Base-by-base conservation (phyloP, 2,888 invertebrate species). In the Smittia aterrima region DNA sequence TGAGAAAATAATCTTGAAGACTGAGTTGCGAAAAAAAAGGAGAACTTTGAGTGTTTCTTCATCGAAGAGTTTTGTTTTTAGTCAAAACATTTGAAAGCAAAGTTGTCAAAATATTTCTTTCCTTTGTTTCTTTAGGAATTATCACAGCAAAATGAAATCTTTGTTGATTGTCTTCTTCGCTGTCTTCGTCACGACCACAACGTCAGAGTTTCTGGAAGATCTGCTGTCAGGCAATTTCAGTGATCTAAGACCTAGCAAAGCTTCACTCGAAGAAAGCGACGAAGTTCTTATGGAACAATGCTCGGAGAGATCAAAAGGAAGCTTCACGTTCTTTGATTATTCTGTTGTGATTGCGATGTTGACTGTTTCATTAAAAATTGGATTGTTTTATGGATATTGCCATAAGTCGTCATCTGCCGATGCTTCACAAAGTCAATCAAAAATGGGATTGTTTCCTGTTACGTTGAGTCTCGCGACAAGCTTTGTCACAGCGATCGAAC, bases 391-490 rank as follows among this genome's bases (percentile, higher is more conserved):
- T 80, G 93, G 92, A 18, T 93, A 89, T 81, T 90, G 89, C 78
- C 87, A 90, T 3, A 88, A 90, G 74, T 90, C 91, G 1, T 90
- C 91, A 74, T 87, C 88, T 95, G 79, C 32, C 27, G 38, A 73
- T 62, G 64, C 95, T 79, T 25, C 24, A 9, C n/a, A 9, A 16
- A 86, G 95, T 70, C 95, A 93, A 0, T 90, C 93, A 1, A 87
- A 88, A 27, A 93, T 95, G 93, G 90, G 90, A 16, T 90, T 93
- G 0, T 87, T 95, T 76, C 96, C 96, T 0, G 94, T 94, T 84
- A 92, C 96, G 0, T 87, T 96, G 83, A 95, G 95, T 68, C 85
- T 96, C 68, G 92, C 93, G 62, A 95, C 96, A 27, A 95, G 95
- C 83, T 96, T 95, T 80, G 89, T 96, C 79, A 95, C 95, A 24